A percentile compares a stretch with the other conserved stretches of the same genome.
Evolutionary conservation across 2,888 invertebrate species (phyloP).

Genomic region (Andrena chrysosceles): DNA sequence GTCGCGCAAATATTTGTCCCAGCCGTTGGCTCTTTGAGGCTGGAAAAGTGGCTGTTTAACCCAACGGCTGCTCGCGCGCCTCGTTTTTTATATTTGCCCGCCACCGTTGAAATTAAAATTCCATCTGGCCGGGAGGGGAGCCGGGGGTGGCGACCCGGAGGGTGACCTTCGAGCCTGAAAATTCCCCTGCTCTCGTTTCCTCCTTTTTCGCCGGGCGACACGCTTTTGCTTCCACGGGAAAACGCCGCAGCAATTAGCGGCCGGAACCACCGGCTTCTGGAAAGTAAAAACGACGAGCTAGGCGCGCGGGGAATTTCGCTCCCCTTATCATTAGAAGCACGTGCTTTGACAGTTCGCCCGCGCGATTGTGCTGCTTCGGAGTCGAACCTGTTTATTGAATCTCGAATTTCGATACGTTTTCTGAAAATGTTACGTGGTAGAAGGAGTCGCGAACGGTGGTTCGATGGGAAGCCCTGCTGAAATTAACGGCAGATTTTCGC

Average conservation of each 20-base stretch:
- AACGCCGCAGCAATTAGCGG: conserved; percentile 21
- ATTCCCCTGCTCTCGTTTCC: not conserved
- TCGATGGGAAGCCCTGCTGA: too few species aligned
- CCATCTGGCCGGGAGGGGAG: conserved; percentile 7
- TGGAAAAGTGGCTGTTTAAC: conserved; percentile 51
- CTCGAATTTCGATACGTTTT: too few species aligned
- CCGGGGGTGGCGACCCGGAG: not conserved
- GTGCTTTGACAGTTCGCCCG: too few species aligned
- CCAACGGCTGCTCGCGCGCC: conserved; percentile 12
- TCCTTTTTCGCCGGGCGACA: not conserved
- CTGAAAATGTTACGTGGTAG: too few species aligned
- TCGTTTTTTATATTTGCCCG: conserved; percentile 42
- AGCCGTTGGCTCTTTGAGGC: conserved; percentile 33
- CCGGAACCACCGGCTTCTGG: not conserved
- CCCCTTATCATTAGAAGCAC: too few species aligned
- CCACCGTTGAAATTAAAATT: conserved; percentile 43
- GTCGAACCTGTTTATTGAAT: too few species aligned
- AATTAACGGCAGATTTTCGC: too few species aligned
- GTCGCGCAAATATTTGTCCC: conserved; percentile 65
- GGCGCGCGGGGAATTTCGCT: not conserved
- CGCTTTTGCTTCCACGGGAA: not conserved
- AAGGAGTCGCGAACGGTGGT: too few species aligned
- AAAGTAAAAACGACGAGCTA: not conserved
- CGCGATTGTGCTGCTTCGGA: too few species aligned
- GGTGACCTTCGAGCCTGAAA: conserved; percentile 12